These are phyloP conservation scores for Catocala fraxini DNA, from an alignment of 2,888 invertebrate genomes.

Conservation along the genomic window DNA sequence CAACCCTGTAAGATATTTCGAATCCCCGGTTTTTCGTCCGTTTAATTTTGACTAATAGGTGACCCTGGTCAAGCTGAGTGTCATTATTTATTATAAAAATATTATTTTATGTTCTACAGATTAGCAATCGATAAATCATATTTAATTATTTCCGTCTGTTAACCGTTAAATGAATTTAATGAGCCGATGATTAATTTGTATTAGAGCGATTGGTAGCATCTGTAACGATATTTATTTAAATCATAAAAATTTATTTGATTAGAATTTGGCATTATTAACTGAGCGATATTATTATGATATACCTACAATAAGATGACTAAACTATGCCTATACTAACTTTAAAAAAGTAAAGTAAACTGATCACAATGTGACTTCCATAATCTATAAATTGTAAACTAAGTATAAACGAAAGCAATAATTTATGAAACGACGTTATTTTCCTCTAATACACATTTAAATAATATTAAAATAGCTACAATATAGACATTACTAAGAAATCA, in stretches of 20 bases:
- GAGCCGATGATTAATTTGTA: conserved; percentile 30
- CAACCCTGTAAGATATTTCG: conserved; percentile 45
- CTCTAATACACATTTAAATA: background rate
- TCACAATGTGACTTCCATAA: too few relatives aligned
- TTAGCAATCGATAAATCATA: conserved; percentile 57
- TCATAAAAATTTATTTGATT: conserved; percentile 11
- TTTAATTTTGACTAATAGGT: conserved; percentile 61
- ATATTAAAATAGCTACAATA: conserved; percentile 8
- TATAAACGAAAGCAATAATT: background rate
- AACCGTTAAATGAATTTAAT: conserved; percentile 42
- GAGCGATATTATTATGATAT: too few relatives aligned
- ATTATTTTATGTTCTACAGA: conserved; percentile 45
- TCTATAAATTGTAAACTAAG: too few relatives aligned
- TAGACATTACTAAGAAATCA: conserved; percentile 24
- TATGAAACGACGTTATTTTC: background rate
- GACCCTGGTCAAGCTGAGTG: conserved; percentile 36
- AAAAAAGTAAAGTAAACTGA: too few relatives aligned
- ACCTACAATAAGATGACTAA: too few relatives aligned
- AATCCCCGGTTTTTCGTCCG: conserved; percentile 49
- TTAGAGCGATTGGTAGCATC: conserved; percentile 27
- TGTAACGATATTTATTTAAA: conserved; percentile 14
- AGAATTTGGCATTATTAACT: background rate
- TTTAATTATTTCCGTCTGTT: conserved; percentile 35
- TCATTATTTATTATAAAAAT: conserved; percentile 47
- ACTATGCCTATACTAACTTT: too few relatives aligned